These are phyloP conservation scores for Caenorhabditis sp. DNA, from an alignment of 2,888 invertebrate species.

Conservation along the genomic window DNA sequence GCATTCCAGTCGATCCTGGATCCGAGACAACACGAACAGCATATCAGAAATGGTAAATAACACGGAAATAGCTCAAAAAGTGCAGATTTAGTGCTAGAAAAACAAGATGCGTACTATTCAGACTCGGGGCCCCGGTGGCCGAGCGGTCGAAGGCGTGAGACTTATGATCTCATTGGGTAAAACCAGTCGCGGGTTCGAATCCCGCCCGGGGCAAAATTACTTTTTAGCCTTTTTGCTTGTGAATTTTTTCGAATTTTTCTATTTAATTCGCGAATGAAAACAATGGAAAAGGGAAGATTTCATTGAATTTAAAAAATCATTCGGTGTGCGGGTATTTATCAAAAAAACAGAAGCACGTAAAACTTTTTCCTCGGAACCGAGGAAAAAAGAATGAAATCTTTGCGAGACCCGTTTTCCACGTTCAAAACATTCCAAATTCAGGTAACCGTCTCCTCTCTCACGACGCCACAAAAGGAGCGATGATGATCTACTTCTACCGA, in stretches of 20 bases:
- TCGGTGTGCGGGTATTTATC: no score
- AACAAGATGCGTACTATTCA: no score
- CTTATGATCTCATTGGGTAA: constrained; percentile 36
- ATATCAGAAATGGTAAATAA: constrained; percentile 88
- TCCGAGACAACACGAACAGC: constrained; percentile 90
- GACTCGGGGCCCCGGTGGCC: constrained; percentile 39
- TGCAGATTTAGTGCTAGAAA: no score
- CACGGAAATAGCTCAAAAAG: neutral
- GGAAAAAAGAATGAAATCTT: no score
- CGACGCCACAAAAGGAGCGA: constrained; percentile 94
- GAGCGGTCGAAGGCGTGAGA: constrained; percentile 38
- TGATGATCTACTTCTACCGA: constrained; percentile 95
- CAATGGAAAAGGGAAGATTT: no score
- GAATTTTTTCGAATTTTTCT: no score
- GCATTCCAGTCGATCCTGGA: constrained; percentile 84
- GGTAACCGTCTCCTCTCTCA: constrained; percentile 92
- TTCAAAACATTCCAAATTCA: constrained; percentile 62
- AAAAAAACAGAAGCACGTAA: no score
- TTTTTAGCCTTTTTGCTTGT: no score
- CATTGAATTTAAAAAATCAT: no score
- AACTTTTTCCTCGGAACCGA: no score
- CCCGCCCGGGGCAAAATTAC: constrained; percentile 38
- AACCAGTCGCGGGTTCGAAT: constrained; percentile 41
- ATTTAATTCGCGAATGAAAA: no score
- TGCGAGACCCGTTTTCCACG: no score